Conservation (phyloP, 2,113 vertebrate genomes). For the Columbina picui region DNA sequence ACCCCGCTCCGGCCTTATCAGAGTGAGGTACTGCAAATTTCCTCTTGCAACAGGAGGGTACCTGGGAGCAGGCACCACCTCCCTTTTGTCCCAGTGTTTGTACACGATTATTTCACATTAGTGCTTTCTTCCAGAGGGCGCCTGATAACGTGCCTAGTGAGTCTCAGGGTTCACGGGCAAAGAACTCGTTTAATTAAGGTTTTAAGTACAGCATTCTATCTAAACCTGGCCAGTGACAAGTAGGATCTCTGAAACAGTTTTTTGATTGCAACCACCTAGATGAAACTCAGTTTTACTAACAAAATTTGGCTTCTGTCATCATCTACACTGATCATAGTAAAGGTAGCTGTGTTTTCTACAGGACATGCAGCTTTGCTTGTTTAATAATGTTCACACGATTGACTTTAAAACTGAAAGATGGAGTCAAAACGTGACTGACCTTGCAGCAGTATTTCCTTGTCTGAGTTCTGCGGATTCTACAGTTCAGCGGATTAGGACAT, state of each 20-base stretch:
- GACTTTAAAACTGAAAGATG: background rate
- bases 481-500: background rate
- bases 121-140: background rate
- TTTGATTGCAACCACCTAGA: background rate
- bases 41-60: background rate
- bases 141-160: background rate
- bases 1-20: constrained; percentile 95
- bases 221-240: background rate
- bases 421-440: background rate
- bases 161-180: background rate
- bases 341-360: background rate
- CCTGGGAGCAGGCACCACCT: background rate
- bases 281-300: background rate
- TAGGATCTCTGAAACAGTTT: background rate
- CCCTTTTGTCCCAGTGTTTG: background rate
- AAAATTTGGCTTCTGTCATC: background rate
- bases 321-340: background rate
- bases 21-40: constrained; percentile 86
- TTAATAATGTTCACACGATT: background rate
- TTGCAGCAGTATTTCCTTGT: background rate
- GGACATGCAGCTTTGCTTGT: background rate
- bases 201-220: background rate
- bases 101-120: background rate
- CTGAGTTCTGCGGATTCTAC: background rate
- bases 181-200: background rate